Percentiles rank a stretch among this genome's conserved stretches.
phyloP scores from a whole-genome alignment of 2,888 invertebrate genomes.

The Carpatolechia fugitivella region DNA sequence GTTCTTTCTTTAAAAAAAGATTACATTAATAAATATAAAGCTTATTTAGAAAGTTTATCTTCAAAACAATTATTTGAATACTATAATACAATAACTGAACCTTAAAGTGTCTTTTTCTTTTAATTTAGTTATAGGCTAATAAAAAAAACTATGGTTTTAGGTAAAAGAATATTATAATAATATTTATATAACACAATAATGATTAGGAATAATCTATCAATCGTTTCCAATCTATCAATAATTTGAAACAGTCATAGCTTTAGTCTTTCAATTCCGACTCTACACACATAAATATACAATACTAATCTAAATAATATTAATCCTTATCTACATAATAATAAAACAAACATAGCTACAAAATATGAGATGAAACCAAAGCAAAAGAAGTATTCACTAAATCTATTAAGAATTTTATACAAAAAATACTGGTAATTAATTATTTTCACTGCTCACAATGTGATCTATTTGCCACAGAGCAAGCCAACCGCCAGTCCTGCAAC shows the following conservation, averaged over 20 bases:
- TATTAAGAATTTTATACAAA: background rate
- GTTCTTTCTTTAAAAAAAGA: slow-evolving; percentile 48
- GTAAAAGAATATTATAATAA: background rate
- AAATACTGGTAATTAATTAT: background rate
- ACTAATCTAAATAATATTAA: slow-evolving; percentile 3
- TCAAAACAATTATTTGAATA: slow-evolving; percentile 47
- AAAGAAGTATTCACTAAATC: slow-evolving; percentile 6
- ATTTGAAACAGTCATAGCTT: background rate
- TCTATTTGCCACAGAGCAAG: slow-evolving; percentile 71
- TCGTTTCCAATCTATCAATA: background rate
- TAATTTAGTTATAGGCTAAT: background rate
- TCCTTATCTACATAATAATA: background rate
- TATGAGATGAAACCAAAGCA: background rate
- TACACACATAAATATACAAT: background rate
- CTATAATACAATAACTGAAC: slow-evolving; percentile 38
- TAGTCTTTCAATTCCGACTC: background rate
- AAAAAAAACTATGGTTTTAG: background rate
- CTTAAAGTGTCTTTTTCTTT: background rate
- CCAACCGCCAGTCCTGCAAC: slow-evolving; percentile 89
- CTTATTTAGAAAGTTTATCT: slow-evolving; percentile 55
- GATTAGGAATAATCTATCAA: no score
- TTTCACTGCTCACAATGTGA: background rate
- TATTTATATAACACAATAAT: background rate
- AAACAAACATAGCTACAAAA: background rate
- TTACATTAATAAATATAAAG: slow-evolving; percentile 53